Evolutionary conservation across 1,140 invertebrate genomes (phyloP).

Genomic region (Gryon sp.): DNA sequence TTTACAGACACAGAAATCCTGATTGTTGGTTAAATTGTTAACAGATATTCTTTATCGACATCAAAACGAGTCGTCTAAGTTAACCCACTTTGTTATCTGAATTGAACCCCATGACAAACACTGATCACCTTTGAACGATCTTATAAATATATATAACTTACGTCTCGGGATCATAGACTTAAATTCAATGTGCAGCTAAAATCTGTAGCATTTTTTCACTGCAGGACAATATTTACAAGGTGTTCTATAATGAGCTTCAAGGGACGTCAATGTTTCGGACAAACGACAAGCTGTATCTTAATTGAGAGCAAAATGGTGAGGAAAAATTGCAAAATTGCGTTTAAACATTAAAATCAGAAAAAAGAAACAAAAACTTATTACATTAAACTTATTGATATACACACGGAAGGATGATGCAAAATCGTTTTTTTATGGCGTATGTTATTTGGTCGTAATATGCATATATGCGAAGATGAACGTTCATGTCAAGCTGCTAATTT

Average conservation of each 20-base stretch:
- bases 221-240: conserved; percentile 60
- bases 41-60: conserved; percentile 13
- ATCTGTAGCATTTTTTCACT: conserved; percentile 39
- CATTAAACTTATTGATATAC: conserved; percentile 1
- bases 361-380: no score
- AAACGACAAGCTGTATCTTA: conserved; percentile 19
- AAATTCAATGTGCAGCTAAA: conserved; percentile 46
- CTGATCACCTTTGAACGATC: not conserved
- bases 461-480: conserved; percentile 8
- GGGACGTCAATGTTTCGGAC: conserved; percentile 42
- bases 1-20: conserved; percentile 11
- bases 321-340: conserved; percentile 3
- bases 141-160: no score
- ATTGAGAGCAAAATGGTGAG: conserved; percentile 11
- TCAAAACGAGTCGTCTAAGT: not conserved
- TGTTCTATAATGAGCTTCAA: conserved; percentile 61
- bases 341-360: conserved; percentile 9
- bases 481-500: conserved; percentile 19
- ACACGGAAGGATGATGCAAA: not conserved
- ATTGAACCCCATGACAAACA: conserved; percentile 26
- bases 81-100: conserved; percentile 44
- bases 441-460: conserved; percentile 6
- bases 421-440: conserved; percentile 38
- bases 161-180: conserved; percentile 32
- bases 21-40: conserved; percentile 24